Evolutionary conservation across 2,797 vertebrate genomes (phyloP).

Genomic region (Lagorchestes hirsutus): DNA sequence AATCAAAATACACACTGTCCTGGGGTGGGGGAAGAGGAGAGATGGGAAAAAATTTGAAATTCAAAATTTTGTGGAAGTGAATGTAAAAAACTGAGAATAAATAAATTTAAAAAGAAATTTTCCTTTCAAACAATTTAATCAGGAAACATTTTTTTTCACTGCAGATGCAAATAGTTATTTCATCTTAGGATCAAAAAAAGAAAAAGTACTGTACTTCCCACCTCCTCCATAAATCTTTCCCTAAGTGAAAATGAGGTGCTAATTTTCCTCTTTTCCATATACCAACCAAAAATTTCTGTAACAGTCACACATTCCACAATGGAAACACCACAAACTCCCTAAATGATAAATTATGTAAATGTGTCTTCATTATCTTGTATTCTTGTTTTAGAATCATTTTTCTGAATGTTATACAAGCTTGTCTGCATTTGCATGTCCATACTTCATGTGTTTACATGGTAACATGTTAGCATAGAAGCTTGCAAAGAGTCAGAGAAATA

Average conservation of each 20-base stretch:
- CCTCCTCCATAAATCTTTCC: background rate
- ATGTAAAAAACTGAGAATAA: too few species aligned
- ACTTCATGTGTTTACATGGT: background rate
- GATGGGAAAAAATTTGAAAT: too few species aligned
- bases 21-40: too few species aligned
- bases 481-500: background rate
- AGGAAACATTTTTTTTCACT: background rate
- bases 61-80: too few species aligned
- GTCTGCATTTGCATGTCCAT: background rate
- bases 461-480: background rate
- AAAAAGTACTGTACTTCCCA: conserved; percentile 35
- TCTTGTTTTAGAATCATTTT: conserved; percentile 2
- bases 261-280: background rate
- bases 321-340: background rate
- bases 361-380: background rate
- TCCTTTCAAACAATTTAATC: conserved; percentile 38
- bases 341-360: conserved; percentile 39
- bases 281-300: conserved; percentile 11
- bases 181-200: background rate
- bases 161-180: background rate
- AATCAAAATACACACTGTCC: too few species aligned
- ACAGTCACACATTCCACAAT: background rate
- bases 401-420: background rate
- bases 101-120: background rate
- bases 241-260: background rate